These are phyloP conservation scores for Agapostemon virescens DNA, from an alignment of 2,888 invertebrate genomes.

Conservation along the genomic window DNA sequence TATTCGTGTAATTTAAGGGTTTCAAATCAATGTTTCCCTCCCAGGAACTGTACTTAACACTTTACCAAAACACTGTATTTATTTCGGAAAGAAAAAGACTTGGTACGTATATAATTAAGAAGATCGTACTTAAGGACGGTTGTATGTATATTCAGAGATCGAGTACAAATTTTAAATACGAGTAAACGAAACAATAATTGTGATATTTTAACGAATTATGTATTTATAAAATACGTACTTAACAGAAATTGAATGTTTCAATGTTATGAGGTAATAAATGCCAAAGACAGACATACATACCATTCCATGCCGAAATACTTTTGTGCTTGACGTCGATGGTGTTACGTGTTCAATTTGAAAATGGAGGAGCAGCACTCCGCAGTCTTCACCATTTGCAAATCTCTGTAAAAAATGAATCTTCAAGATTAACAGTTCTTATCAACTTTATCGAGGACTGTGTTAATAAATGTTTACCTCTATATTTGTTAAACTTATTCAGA, in stretches of 20 bases:
- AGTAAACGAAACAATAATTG: constrained; percentile 27
- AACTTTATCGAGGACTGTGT: background rate
- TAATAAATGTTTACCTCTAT: background rate
- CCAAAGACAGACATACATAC: constrained; percentile 26
- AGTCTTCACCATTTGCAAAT: background rate
- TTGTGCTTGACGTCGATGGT: background rate
- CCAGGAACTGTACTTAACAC: constrained; percentile 8
- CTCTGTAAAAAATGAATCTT: background rate
- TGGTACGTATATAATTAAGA: background rate
- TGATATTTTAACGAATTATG: constrained; percentile 35
- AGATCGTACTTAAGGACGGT: constrained; percentile 6
- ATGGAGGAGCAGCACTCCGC: background rate
- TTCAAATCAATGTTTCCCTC: background rate
- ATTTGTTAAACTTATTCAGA: background rate
- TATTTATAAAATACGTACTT: background rate
- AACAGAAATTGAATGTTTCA: background rate
- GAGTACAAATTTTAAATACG: constrained; percentile 22
- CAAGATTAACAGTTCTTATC: background rate
- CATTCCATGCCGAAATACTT: background rate
- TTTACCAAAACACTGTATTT: constrained; percentile 5
- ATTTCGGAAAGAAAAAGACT: constrained; percentile 6
- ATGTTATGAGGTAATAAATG: constrained; percentile 35
- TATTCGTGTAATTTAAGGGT: background rate
- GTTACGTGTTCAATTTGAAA: background rate
- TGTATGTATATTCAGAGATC: constrained; percentile 9